Evolutionary conservation across 2,888 invertebrate species (phyloP), one percentile per base, ranked within the genome.

Genomic region (Philaethria dido): DNA sequence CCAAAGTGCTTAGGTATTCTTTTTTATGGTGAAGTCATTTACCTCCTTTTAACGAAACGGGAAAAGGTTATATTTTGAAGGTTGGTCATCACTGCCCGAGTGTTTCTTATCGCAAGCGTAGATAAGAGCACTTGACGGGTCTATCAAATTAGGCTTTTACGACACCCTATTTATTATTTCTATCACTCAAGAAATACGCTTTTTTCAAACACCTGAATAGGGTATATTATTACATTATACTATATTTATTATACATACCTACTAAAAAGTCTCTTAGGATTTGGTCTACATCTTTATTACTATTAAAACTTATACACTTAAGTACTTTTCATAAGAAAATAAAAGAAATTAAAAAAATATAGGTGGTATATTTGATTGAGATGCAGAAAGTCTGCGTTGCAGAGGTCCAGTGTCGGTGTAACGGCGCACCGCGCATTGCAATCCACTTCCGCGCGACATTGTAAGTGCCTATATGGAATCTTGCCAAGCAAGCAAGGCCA

Each of bases 401-500:
- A 33, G 45, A 45, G 60, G 29, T 45, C 45, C 18, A 29, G 42
- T 22, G 25, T 29, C 62, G 47, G 47, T n/a, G n/a, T 67, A 67
- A 62, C 50, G 44, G 66, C 57, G 22, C 57, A 59, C 39, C 20
- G 45, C 59, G 29, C 60, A 16, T 39, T 60, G 60, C 44, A 60
- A 25, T 50, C 66, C 61, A 64, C 63, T 66, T 68, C 69, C 61
- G 68, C 60, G 72, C 66, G 73, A 71, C 69, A 62, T 66, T 69
- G 66, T 69, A 68, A 71, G 73, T 71, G 72, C 72, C 65, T 71
- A 64, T 65, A 70, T 73, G 73, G 73, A 71, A 70, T 54, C 71
- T 67, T 71, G 73, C 71, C 71, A 69, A 63, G 63, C 55, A 69
- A 69, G 65, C 69, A 72, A 72, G 69, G 70, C 69, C 71, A 64